phyloP scores from a whole-genome alignment of 35 echinoderm and acorn worm genomes.

The Ptychodera flava region DNA sequence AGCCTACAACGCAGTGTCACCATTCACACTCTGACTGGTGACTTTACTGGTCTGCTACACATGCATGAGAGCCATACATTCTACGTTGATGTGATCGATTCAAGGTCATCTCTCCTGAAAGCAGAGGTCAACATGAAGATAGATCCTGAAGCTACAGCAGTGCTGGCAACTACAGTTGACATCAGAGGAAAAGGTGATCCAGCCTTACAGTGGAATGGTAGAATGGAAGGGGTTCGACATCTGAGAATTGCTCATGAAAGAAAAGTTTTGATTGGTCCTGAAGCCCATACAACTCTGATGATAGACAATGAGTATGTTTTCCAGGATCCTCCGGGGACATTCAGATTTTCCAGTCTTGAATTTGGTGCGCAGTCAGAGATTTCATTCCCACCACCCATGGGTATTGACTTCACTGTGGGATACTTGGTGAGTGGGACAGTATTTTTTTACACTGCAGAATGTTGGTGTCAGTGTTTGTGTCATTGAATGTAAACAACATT shows the following conservation, averaged over 20 bases:
- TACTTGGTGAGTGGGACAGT: slow-evolving; percentile 45
- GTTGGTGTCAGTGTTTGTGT: neutral
- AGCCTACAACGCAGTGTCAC: slow-evolving; percentile 7
- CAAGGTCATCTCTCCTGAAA: slow-evolving; percentile 55
- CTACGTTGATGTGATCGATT: slow-evolving; percentile 52
- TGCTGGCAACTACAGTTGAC: slow-evolving; percentile 73
- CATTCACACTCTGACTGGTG: slow-evolving; percentile 48
- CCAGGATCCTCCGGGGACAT: slow-evolving; percentile 74
- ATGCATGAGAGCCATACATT: slow-evolving; percentile 66
- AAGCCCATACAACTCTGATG: slow-evolving; percentile 72
- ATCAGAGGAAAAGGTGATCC: slow-evolving; percentile 60
- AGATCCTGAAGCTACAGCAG: slow-evolving; percentile 57
- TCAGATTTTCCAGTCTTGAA: slow-evolving; percentile 77
- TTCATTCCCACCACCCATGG: slow-evolving; percentile 71
- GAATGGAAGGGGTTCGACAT: slow-evolving; percentile 62
- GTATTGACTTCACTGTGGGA: slow-evolving; percentile 67
- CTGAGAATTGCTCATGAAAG: slow-evolving; percentile 54
- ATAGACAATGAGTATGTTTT: slow-evolving; percentile 50
- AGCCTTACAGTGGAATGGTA: slow-evolving; percentile 73
- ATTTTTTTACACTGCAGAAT: neutral
- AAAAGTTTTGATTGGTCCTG: slow-evolving; percentile 37
- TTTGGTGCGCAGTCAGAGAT: slow-evolving; percentile 68
- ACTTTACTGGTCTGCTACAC: slow-evolving; percentile 64
- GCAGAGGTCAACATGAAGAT: slow-evolving; percentile 65
- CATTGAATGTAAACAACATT: neutral